Conservation (phyloP, 2,113 vertebrate genomes). For the Gymnobelideus leadbeateri region DNA sequence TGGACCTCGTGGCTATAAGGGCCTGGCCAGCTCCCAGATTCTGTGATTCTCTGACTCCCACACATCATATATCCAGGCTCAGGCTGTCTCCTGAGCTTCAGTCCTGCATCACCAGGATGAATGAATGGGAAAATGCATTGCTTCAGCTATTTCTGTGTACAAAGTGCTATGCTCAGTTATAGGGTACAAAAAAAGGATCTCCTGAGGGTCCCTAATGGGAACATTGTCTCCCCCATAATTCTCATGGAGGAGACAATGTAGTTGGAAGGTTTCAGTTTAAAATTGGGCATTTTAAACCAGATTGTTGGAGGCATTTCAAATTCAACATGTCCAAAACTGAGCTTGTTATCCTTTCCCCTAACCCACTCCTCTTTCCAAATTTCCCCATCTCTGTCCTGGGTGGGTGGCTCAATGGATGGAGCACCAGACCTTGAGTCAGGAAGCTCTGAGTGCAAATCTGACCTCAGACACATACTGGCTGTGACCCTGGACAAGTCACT, state of each 20-base stretch:
- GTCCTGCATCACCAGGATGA: background rate
- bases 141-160: background rate
- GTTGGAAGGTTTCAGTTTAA: background rate
- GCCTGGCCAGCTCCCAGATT: background rate
- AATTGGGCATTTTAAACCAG: background rate
- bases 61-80: background rate
- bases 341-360: background rate
- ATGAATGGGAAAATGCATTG: background rate
- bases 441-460: background rate
- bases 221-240: background rate
- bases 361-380: background rate
- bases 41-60: background rate
- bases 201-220: background rate
- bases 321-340: background rate
- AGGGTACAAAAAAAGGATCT: background rate
- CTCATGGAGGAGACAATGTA: background rate
- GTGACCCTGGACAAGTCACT: background rate
- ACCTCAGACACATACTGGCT: background rate
- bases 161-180: background rate
- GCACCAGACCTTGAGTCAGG: background rate
- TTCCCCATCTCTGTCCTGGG: background rate
- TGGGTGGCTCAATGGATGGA: too few species aligned
- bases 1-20: background rate
- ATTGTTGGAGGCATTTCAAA: too few species aligned
- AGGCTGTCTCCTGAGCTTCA: background rate